A percentile compares a stretch with the other conserved stretches of the same genome.
Conservation (phyloP, 1,140 invertebrate species). For the Brachystomella parvula region DNA sequence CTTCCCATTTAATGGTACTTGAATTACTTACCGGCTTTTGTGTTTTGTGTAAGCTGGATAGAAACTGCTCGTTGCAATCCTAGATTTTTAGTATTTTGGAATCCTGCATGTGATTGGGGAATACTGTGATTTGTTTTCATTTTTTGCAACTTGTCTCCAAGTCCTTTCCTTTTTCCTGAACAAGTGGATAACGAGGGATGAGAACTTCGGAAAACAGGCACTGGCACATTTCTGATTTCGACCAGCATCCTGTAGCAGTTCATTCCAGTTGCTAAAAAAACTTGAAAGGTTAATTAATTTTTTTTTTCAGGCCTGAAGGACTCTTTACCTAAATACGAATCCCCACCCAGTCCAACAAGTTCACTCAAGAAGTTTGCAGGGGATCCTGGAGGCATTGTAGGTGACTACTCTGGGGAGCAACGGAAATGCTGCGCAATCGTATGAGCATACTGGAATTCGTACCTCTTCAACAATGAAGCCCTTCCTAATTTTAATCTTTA, state of each 20-base stretch:
- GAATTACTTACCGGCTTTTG: slow-evolving; percentile 2
- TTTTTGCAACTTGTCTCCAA: neutral
- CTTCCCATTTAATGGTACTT: slow-evolving; percentile 25
- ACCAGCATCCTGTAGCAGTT: neutral
- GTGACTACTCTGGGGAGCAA: slow-evolving; percentile 31
- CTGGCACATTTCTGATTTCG: neutral
- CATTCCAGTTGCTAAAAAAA: neutral
- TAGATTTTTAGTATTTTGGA: neutral
- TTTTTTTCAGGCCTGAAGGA: slow-evolving; percentile 17
- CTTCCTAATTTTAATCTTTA: no score
- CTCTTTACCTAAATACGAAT: slow-evolving; percentile 30
- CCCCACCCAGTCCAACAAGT: slow-evolving; percentile 39
- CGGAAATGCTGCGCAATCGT: slow-evolving; percentile 36
- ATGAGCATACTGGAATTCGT: no score
- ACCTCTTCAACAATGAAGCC: no score
- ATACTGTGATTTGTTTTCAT: neutral
- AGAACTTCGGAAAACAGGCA: neutral
- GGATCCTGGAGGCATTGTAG: slow-evolving; percentile 40
- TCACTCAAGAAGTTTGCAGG: slow-evolving; percentile 39
- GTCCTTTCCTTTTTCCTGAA: neutral
- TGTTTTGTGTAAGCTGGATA: neutral
- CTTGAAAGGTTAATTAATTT: neutral
- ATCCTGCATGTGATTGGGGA: neutral
- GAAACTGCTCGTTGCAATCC: neutral
- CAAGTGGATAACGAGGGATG: neutral